phyloP scores from a whole-genome alignment of 2,888 invertebrate species.

The Ormyrus rosae region DNA sequence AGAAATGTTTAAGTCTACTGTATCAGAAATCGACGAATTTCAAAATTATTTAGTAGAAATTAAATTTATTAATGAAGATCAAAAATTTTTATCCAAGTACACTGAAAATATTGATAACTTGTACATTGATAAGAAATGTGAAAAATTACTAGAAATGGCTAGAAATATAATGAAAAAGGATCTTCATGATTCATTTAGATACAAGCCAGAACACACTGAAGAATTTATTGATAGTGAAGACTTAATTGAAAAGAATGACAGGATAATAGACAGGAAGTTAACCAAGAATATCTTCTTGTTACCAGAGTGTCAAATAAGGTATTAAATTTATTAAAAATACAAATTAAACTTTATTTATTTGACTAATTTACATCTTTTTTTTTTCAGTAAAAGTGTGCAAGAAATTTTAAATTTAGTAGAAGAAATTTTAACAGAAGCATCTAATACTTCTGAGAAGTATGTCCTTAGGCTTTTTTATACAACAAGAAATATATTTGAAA shows the following conservation, averaged over 20 bases:
- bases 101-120: conserved; percentile 85
- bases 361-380: conserved; percentile 65
- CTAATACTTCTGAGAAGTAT: conserved; percentile 80
- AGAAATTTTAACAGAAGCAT: conserved; percentile 82
- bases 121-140: conserved; percentile 87
- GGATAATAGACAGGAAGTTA: conserved; percentile 64
- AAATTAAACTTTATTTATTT: background rate
- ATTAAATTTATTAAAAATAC: conserved; percentile 41
- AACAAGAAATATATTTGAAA: conserved; percentile 84
- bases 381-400: conserved; percentile 79
- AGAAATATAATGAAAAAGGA: conserved; percentile 87
- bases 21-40: conserved; percentile 81
- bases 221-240: conserved; percentile 58
- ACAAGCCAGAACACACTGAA: conserved; percentile 64
- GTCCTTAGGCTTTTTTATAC: conserved; percentile 83
- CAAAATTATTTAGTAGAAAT: conserved; percentile 80
- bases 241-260: background rate
- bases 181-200: conserved; percentile 82
- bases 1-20: conserved; percentile 81
- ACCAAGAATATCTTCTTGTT: conserved; percentile 74
- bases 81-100: conserved; percentile 82
- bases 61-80: conserved; percentile 79
- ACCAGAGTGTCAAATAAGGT: conserved; percentile 78
- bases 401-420: conserved; percentile 82
- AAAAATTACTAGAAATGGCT: conserved; percentile 83